Evolutionary conservation across 1,140 invertebrate genomes (phyloP).

Genomic region (Artemia franciscana): DNA sequence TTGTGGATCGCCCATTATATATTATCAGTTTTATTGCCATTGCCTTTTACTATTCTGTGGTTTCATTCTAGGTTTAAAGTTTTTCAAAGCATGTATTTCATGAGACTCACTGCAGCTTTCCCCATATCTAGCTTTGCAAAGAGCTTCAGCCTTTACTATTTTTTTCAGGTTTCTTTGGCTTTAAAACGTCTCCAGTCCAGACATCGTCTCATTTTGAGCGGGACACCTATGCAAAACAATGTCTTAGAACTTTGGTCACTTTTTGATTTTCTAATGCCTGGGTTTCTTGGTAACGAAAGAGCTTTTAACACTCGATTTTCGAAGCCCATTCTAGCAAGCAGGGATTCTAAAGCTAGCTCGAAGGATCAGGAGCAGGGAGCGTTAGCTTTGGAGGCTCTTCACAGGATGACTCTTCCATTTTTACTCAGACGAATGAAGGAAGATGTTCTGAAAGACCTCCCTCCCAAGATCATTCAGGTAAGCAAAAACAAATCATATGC

Average conservation of each 20-base stretch:
- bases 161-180: slow-evolving; percentile 42
- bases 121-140: no score
- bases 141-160: no score
- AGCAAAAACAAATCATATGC: no score
- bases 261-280: slow-evolving; percentile 98
- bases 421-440: slow-evolving; percentile 83
- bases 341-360: slow-evolving; percentile 76
- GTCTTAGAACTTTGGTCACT: slow-evolving; percentile 97
- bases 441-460: slow-evolving; percentile 86
- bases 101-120: no score
- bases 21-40: no score
- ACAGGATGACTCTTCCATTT: slow-evolving; percentile 85
- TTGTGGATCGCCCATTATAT: no score
- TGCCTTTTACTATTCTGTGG: no score
- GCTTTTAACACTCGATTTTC: slow-evolving; percentile 78
- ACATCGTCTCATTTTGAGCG: slow-evolving; percentile 84
- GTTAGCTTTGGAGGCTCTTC: slow-evolving; percentile 80
- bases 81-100: no score
- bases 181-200: slow-evolving; percentile 73
- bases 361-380: slow-evolving; percentile 65
- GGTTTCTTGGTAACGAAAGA: slow-evolving; percentile 84
- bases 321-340: slow-evolving; percentile 65
- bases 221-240: slow-evolving; percentile 93
- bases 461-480: slow-evolving; percentile 91
- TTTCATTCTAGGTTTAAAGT: no score